Percentiles rank a stretch among this genome's conserved stretches.
Evolutionary conservation across 37 sponge, comb jelly and placozoan species (phyloP).

Genomic region (Bolinopsis microptera): DNA sequence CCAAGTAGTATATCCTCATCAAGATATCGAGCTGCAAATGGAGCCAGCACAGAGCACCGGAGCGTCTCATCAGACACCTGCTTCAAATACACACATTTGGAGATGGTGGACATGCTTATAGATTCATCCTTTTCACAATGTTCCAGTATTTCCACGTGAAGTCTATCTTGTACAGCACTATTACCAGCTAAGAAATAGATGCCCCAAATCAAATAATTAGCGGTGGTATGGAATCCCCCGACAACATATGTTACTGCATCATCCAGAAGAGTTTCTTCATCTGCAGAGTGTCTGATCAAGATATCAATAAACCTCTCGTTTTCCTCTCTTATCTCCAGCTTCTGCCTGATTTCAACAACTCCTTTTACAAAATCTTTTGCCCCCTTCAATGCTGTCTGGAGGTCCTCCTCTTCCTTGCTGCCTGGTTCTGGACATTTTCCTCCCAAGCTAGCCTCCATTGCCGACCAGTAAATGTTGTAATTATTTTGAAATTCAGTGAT

Average conservation of each 20-base stretch:
- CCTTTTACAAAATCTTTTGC: constrained; percentile 51
- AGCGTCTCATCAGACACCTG: constrained; percentile 86
- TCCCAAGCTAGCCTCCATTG: constrained; percentile 71
- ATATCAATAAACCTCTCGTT: constrained; percentile 37
- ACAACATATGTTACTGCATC: constrained; percentile 80
- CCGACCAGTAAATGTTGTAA: constrained; percentile 67
- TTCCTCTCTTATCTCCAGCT: constrained; percentile 31
- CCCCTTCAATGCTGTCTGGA: constrained; percentile 65
- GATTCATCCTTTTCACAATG: neutral
- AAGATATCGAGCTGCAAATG: constrained; percentile 77
- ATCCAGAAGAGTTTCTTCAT: constrained; percentile 61
- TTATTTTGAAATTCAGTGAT: neutral
- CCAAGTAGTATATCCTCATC: constrained; percentile 73
- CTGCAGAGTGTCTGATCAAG: neutral
- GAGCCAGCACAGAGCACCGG: constrained; percentile 77
- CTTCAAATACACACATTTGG: constrained; percentile 69
- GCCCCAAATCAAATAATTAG: constrained; percentile 70
- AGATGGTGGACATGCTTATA: neutral
- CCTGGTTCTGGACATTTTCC: constrained; percentile 69
- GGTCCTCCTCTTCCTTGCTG: constrained; percentile 70
- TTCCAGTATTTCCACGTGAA: constrained; percentile 68
- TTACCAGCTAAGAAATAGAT: constrained; percentile 71
- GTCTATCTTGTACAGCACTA: constrained; percentile 69
- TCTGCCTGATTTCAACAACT: constrained; percentile 59
- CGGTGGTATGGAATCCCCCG: constrained; percentile 89